Evolutionary conservation across 2,888 invertebrate genomes (phyloP).

Genomic region (Aphodius sticticus): DNA sequence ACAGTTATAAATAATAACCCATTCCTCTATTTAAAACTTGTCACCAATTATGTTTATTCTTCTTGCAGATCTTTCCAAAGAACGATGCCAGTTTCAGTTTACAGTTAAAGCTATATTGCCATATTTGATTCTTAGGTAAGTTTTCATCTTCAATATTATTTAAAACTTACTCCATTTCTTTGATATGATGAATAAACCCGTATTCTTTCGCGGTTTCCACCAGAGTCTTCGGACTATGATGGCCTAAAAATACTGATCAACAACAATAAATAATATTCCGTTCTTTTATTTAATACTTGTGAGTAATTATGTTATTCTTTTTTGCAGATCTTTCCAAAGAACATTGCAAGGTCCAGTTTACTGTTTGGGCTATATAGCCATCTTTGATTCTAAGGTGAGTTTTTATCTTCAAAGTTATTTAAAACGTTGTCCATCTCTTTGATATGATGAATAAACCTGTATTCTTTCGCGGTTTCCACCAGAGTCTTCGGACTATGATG

Average conservation of each 20-base stretch:
- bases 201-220: conserved; percentile 75
- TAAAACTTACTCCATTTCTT: conserved; percentile 22
- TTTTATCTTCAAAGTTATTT: neutral
- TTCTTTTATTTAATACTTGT: neutral
- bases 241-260: conserved; percentile 51
- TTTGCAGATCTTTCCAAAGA: neutral
- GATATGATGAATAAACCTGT: conserved; percentile 62
- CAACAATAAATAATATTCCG: neutral
- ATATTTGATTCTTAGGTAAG: neutral
- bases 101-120: neutral
- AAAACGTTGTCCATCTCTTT: neutral
- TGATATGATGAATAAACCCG: conserved; percentile 61
- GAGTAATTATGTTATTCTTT: neutral
- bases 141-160: conserved; percentile 6
- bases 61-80: neutral
- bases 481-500: conserved; percentile 59
- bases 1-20: neutral
- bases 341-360: neutral
- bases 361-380: neutral
- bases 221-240: conserved; percentile 61
- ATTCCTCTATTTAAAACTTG: neutral
- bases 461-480: conserved; percentile 78
- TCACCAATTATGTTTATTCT: neutral
- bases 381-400: neutral
- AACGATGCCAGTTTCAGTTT: neutral